phyloP scores from a whole-genome alignment of 1,140 invertebrate genomes.

The Radopholus similis region DNA sequence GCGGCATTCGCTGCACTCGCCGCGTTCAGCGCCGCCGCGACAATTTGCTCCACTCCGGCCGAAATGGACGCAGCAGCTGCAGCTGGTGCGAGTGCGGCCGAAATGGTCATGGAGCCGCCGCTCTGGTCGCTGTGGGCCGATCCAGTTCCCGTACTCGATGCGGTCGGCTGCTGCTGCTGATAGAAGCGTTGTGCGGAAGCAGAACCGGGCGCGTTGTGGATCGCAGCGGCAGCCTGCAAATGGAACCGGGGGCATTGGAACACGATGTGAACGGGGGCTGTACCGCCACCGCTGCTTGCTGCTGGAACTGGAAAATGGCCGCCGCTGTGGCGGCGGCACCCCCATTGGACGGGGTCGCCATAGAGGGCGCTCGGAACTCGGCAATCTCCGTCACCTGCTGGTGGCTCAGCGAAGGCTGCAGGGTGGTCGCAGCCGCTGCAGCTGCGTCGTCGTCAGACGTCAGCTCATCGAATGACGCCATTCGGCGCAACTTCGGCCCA shows the following conservation, averaged over 20 bases:
- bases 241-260: neutral
- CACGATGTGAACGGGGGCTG: neutral
- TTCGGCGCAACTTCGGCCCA: constrained; percentile 7
- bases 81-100: neutral
- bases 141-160: too few species aligned
- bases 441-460: neutral
- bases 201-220: neutral
- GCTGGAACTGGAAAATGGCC: constrained; percentile 4
- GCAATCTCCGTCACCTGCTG: neutral
- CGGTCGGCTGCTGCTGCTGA: neutral
- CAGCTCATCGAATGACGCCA: constrained; percentile 6
- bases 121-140: neutral
- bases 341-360: neutral
- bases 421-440: neutral
- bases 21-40: constrained; percentile 9
- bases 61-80: neutral
- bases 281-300: neutral
- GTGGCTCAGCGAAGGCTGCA: neutral
- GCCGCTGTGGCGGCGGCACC: constrained; percentile 2
- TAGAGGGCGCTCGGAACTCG: neutral
- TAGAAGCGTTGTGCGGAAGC: neutral
- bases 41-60: constrained; percentile 15
- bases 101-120: neutral
- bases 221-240: neutral
- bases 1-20: constrained; percentile 6